phyloP scores from a whole-genome alignment of 1,140 invertebrate species.

The Propsilocerus akamusi region DNA sequence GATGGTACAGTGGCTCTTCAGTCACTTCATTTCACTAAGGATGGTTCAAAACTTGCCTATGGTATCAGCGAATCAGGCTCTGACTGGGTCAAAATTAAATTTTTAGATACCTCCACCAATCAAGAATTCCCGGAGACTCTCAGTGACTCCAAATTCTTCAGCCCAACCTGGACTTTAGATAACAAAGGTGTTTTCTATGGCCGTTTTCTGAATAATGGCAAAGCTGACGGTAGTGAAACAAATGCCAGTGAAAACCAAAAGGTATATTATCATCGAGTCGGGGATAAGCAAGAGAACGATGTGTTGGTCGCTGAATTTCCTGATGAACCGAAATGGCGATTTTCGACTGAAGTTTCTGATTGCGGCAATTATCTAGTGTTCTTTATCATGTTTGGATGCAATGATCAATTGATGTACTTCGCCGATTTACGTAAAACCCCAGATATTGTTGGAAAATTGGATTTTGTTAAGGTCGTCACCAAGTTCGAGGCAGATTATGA shows the following conservation, averaged over 20 bases:
- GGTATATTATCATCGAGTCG: constrained; percentile 79
- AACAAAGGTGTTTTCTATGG: constrained; percentile 91
- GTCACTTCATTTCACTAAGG: constrained; percentile 67
- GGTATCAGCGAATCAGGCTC: constrained; percentile 81
- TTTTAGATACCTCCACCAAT: constrained; percentile 56
- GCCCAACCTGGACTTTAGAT: constrained; percentile 87
- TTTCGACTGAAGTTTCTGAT: constrained; percentile 70
- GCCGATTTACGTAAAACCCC: constrained; percentile 43
- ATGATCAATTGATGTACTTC: constrained; percentile 77
- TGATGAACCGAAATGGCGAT: constrained; percentile 79
- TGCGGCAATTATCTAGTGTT: constrained; percentile 81
- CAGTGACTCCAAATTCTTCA: constrained; percentile 81
- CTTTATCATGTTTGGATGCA: constrained; percentile 59
- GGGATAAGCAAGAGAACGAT: constrained; percentile 76
- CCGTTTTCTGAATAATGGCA: constrained; percentile 54
- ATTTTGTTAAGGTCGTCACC: constrained; percentile 57
- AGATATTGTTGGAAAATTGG: constrained; percentile 40
- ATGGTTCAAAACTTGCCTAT: constrained; percentile 82
- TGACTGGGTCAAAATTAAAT: constrained; percentile 86
- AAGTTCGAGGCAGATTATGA: constrained; percentile 91
- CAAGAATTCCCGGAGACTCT: constrained; percentile 78
- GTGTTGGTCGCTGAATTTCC: constrained; percentile 78
- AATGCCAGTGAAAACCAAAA: constrained; percentile 77
- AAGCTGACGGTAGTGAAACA: constrained; percentile 80
- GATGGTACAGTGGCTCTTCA: constrained; percentile 85